Evolutionary conservation across 2,888 invertebrate species (phyloP).

Genomic region (Yponomeuta evonymella): DNA sequence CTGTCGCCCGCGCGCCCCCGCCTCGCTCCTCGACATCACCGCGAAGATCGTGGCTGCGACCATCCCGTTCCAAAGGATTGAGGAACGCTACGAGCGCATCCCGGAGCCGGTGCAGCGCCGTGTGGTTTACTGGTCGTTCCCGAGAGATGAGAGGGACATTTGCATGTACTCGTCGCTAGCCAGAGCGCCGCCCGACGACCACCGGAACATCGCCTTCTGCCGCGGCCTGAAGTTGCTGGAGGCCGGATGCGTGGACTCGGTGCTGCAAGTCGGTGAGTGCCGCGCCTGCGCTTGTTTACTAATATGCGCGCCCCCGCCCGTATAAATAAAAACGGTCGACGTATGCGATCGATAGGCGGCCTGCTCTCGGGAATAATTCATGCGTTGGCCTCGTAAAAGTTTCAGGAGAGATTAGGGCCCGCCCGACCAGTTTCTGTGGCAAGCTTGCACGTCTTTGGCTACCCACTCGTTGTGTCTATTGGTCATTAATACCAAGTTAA

Average conservation of each 20-base stretch:
- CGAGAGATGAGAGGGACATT: slow-evolving; percentile 90
- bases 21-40: slow-evolving; percentile 87
- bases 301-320: slow-evolving; percentile 73
- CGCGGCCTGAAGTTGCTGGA: slow-evolving; percentile 90
- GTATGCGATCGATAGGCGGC: slow-evolving; percentile 74
- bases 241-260: slow-evolving; percentile 88
- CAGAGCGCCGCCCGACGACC: slow-evolving; percentile 79
- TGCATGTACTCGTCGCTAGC: slow-evolving; percentile 91
- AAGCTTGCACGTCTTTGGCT: slow-evolving; percentile 7
- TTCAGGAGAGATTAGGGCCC: slow-evolving; percentile 66
- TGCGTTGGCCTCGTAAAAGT: slow-evolving; percentile 66
- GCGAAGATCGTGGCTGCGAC: slow-evolving; percentile 89
- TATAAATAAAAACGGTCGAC: slow-evolving; percentile 74
- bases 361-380: slow-evolving; percentile 74
- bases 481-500: not conserved
- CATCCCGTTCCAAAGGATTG: slow-evolving; percentile 90
- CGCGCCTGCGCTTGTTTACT: slow-evolving; percentile 76
- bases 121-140: slow-evolving; percentile 93
- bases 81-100: slow-evolving; percentile 90
- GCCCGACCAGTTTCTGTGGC: slow-evolving; percentile 15
- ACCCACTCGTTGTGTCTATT: slow-evolving; percentile 3
- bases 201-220: slow-evolving; percentile 89
- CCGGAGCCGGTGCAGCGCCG: slow-evolving; percentile 92
- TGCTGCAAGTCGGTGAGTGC: slow-evolving; percentile 92
- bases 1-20: slow-evolving; percentile 78